These are phyloP conservation scores for Chelonia mydas DNA, from an alignment of 2,797 vertebrate genomes.

Conservation along the genomic window DNA sequence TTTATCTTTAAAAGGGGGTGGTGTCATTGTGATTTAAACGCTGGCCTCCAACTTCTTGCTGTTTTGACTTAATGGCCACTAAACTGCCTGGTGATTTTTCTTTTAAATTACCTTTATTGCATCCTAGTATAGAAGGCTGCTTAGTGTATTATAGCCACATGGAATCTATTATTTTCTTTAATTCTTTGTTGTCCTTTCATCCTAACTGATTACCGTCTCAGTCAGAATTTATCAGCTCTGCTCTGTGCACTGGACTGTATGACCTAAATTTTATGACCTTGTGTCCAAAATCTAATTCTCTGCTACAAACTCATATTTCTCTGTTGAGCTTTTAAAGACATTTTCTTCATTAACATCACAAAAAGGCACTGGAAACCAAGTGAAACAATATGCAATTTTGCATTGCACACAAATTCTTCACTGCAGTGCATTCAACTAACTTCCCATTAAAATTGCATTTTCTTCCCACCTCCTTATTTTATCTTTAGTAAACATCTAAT, in stretches of 20 bases:
- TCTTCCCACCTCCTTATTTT: not conserved
- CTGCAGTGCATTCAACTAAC: constrained; percentile 62
- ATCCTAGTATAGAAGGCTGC: not conserved
- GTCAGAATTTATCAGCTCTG: constrained; percentile 66
- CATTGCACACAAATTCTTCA: constrained; percentile 60
- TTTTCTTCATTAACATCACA: constrained; percentile 69
- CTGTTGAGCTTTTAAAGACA: constrained; percentile 65
- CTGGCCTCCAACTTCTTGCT: constrained; percentile 24
- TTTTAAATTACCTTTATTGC: constrained; percentile 34
- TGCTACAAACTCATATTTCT: constrained; percentile 63
- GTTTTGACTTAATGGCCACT: constrained; percentile 22
- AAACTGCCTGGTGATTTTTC: constrained; percentile 9
- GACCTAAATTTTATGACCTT: constrained; percentile 71
- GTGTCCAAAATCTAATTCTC: constrained; percentile 47
- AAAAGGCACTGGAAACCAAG: constrained; percentile 65
- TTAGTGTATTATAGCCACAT: not conserved
- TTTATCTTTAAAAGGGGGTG: constrained; percentile 28
- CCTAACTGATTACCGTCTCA: constrained; percentile 53
- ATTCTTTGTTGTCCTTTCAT: constrained; percentile 58
- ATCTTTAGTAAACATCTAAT: constrained; percentile 48
- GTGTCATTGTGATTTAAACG: not conserved
- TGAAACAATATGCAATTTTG: constrained; percentile 67
- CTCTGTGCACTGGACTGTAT: constrained; percentile 58
- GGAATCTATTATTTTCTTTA: constrained; percentile 56
- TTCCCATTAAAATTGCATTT: constrained; percentile 61